Evolutionary conservation across 2,888 invertebrate genomes (phyloP).

Genomic region (Mantis religiosa): DNA sequence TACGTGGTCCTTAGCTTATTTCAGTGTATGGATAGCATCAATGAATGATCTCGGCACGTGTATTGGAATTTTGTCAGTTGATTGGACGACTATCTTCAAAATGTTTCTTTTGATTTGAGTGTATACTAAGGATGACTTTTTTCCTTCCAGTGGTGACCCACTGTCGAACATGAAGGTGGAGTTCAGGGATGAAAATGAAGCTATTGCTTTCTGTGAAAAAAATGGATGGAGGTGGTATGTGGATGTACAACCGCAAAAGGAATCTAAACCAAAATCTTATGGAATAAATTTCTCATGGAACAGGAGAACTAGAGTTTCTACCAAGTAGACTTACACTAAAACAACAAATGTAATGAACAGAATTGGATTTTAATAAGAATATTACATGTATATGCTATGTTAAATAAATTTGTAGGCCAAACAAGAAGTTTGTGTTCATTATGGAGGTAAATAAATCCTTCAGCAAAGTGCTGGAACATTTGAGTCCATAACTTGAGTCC

Average conservation of each 20-base stretch:
- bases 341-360: neutral
- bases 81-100: neutral
- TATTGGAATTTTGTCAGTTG: too few relatives aligned
- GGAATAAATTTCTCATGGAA: slow-evolving; percentile 96
- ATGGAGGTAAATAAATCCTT: neutral
- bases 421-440: neutral
- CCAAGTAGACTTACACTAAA: slow-evolving; percentile 64
- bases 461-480: neutral
- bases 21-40: too few relatives aligned
- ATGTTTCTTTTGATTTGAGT: neutral
- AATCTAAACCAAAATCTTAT: slow-evolving; percentile 80
- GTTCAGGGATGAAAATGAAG: slow-evolving; percentile 78
- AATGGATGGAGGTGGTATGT: slow-evolving; percentile 91
- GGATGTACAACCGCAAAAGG: slow-evolving; percentile 68
- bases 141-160: slow-evolving; percentile 78
- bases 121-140: neutral
- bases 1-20: too few relatives aligned
- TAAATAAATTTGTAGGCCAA: neutral
- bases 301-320: slow-evolving; percentile 87
- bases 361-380: neutral
- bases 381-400: neutral
- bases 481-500: neutral
- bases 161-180: slow-evolving; percentile 84
- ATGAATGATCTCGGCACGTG: too few relatives aligned
- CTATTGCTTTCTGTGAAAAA: slow-evolving; percentile 86